Evolutionary conservation across 2,113 vertebrate genomes (phyloP).

Genomic region (Eurystomus gularis): DNA sequence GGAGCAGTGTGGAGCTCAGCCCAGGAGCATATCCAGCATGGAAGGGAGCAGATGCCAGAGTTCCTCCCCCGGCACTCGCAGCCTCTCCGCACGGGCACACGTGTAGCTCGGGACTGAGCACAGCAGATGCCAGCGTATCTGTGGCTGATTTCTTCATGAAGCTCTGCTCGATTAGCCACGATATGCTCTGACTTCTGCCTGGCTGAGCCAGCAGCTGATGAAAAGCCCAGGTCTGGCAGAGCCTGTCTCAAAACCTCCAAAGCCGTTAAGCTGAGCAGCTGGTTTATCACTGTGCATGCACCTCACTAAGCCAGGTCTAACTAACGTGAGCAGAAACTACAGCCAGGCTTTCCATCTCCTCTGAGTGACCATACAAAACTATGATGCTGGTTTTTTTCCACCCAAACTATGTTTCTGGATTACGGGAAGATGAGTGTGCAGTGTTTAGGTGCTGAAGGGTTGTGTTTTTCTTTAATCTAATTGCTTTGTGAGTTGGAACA

Average conservation of each 20-base stretch:
- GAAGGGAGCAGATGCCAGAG: background rate
- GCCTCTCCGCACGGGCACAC: background rate
- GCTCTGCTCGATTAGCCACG: background rate
- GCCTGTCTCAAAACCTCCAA: background rate
- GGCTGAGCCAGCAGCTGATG: background rate
- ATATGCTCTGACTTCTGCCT: background rate
- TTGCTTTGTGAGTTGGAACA: background rate
- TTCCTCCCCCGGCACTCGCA: accelerated
- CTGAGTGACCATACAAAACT: accelerated
- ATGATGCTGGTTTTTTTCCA: background rate
- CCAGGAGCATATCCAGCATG: background rate
- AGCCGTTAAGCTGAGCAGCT: background rate
- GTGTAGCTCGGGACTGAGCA: accelerated
- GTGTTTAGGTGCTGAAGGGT: background rate
- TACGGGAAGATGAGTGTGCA: accelerated
- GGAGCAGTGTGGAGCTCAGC: background rate
- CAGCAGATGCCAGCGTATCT: accelerated
- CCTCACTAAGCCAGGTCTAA: background rate
- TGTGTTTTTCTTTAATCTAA: background rate
- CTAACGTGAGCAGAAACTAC: background rate
- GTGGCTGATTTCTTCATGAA: background rate
- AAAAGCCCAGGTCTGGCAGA: background rate
- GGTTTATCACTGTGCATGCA: accelerated
- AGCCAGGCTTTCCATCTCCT: background rate
- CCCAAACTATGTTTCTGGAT: accelerated